Evolutionary conservation across 2,888 invertebrate species (phyloP), one percentile per base, ranked within the genome.

Genomic region (Neocrepidodera transversa): DNA sequence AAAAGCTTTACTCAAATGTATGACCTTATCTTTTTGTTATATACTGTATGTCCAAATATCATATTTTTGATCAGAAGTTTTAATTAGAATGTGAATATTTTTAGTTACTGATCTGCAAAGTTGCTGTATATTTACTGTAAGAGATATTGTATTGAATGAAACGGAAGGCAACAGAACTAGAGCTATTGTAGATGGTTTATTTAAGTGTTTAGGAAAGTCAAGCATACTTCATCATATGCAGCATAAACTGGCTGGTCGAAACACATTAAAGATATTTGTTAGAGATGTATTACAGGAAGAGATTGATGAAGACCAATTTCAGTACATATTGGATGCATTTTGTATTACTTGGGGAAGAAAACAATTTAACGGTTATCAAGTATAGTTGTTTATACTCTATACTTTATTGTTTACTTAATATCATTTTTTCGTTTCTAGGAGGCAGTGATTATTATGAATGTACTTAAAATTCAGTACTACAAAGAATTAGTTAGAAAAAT

Each of bases 401-500:
- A n/a, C n/a, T n/a, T n/a, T n/a, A n/a, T n/a, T n/a, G n/a, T n/a
- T n/a, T n/a, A n/a, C n/a, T n/a, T n/a, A n/a, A n/a, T 51, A 42
- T 17, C 7, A 10, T 16, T 28, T 2, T 38, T 47, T 16, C 16
- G 64, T 70, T 60, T 2, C 11, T 49, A 70, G 68, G 68, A 69
- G 40, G 67, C 64, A 20, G 62, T 65, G 20, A 60, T 58, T n/a
- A 67, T 69, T 18, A 62, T 69, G 55, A 70, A 70, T 47, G 32
- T 61, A 17, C 54, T 68, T 5, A 61, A 65, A 56, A 56, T 58
- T 38, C 45, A 61, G n/a, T 58, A 65, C 17, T 71, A 71, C 26
- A 68, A 66, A 53, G 69, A 69, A 36, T 40, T 69, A 5, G 13
- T 69, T 2, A 57, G 60, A 49, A 63, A 62, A 57, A 65, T 71